These are phyloP conservation scores for Porites evermanni DNA, from an alignment of 92 coral and sea anemone genomes.

Conservation along the genomic window DNA sequence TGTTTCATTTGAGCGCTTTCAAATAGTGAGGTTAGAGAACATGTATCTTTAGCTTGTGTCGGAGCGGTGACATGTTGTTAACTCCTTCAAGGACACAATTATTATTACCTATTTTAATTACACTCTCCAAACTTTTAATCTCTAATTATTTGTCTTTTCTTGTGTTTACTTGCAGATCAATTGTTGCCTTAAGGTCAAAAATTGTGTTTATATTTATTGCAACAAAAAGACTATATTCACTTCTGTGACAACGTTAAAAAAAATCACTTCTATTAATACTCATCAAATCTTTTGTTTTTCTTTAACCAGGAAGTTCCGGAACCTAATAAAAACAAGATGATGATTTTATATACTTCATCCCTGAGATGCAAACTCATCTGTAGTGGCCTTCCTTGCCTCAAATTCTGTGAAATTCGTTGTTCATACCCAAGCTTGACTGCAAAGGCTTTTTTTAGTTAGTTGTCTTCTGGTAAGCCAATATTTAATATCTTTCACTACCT, in stretches of 20 bases:
- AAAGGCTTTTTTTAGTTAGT: constrained; percentile 29
- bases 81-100: not conserved
- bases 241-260: not conserved
- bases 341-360: constrained; percentile 37
- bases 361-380: constrained; percentile 28
- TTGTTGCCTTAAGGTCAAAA: not conserved
- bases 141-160: not conserved
- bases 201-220: no score
- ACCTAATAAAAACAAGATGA: constrained; percentile 83
- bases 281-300: not conserved
- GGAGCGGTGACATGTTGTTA: not conserved
- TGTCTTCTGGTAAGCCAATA: constrained; percentile 30
- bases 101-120: no score
- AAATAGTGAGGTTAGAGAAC: not conserved
- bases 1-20: not conserved
- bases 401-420: constrained; percentile 34
- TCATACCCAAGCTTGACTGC: constrained; percentile 43
- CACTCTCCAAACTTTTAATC: not conserved
- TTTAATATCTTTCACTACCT: not conserved
- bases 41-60: constrained; percentile 17
- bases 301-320: constrained; percentile 72
- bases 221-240: no score
- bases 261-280: not conserved
- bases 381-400: constrained; percentile 45
- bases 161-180: not conserved